Base-by-base conservation (phyloP, 2,888 invertebrate species). In the Sthenelais limicola region DNA sequence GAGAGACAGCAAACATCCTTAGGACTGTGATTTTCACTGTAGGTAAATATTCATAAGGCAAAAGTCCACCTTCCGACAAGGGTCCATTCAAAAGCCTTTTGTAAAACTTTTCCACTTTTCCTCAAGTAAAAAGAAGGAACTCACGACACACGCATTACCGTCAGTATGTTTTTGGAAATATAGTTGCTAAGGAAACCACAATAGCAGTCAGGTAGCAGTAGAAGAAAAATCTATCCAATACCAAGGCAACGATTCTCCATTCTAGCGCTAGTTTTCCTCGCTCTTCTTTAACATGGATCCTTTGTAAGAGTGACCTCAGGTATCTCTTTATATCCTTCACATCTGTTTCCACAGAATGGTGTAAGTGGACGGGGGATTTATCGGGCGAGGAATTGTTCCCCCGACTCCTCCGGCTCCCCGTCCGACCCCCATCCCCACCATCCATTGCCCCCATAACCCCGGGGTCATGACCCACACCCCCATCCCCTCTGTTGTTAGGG, bases 261-360 rank as follows among this genome's bases (percentile, higher is more conserved):
- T 79, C 79, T 26, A 72, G 74, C 5, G 76, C 73, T 2, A 78
- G 67, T 35, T 73, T 76, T 7, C 70, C 72, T 33, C 74, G 75
- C 12, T 62, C 73, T 43, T 78, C 78, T 66, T 79, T 78, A 7
- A 73, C 73, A 43, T 75, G 47, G 15, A 80, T 74, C 43, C 83
- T 82, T 32, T 81, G 80, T 32, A 81, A 78, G 77, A 85, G 80
- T 5, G 73, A 73, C 43, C 79, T 77, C 56, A 86, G 72, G 28
- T 80, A 80, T 30, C 77, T 70, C 68, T 80, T 79, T 32, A 87
- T 86, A 58, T 86, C 86, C 58, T 78, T 80, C 15, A 87, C 83
- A 71, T 87, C 86, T 67, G 73, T 78, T 77, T 86, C 85, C n/a
- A 86, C 72, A 21, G 73, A 74, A 32, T 78, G 72, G 67, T 74